A percentile compares a stretch with the other conserved stretches of the same genome.
These are phyloP conservation scores for Tribolium madens DNA, from an alignment of 1,140 invertebrate genomes.

Conservation along the genomic window DNA sequence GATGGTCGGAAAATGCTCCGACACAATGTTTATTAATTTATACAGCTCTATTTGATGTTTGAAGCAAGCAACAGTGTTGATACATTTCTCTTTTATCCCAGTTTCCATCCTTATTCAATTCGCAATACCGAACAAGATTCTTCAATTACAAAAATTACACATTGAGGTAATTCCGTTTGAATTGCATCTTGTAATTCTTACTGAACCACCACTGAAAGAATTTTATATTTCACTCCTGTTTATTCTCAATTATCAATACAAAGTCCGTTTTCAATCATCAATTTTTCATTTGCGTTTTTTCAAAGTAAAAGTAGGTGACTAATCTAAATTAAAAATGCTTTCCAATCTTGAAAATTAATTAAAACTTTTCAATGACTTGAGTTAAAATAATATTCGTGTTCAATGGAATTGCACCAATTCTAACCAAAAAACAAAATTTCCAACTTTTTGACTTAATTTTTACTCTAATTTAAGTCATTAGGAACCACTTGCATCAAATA, in stretches of 20 bases:
- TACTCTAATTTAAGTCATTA: not conserved
- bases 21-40: slow-evolving; percentile 21
- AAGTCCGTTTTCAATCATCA: not conserved
- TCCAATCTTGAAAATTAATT: not conserved
- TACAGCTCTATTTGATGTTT: slow-evolving; percentile 1
- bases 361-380: not conserved
- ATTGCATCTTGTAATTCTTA: not conserved
- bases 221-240: no score
- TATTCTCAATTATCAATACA: no score
- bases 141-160: not conserved
- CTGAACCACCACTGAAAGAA: not conserved
- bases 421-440: not conserved
- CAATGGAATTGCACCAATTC: not conserved
- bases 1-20: not conserved
- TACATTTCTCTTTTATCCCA: not conserved
- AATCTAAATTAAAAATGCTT: not conserved
- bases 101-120: not conserved
- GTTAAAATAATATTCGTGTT: not conserved
- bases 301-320: not conserved
- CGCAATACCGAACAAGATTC: not conserved
- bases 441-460: not conserved
- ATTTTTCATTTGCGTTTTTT: not conserved
- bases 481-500: not conserved
- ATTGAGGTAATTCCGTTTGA: not conserved
- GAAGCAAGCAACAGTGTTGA: no score